phyloP scores from a whole-genome alignment of 2,888 invertebrate genomes.

The Sialis lutaria region DNA sequence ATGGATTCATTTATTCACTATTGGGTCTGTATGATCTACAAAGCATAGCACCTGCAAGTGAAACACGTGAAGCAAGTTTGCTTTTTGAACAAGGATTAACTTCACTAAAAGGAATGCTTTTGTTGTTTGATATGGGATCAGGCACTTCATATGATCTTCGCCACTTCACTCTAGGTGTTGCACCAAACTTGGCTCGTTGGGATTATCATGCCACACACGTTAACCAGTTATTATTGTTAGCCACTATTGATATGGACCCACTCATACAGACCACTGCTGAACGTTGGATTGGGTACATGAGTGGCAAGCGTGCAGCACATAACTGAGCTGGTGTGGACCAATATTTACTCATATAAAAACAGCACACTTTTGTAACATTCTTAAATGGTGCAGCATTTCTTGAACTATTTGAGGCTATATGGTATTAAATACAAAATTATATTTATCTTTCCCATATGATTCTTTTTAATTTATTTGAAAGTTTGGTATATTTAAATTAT shows the following conservation, averaged over 20 bases:
- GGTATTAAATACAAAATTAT: too few species aligned
- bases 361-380: too few species aligned
- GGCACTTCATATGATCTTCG: slow-evolving; percentile 92
- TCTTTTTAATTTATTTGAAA: too few species aligned
- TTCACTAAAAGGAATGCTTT: slow-evolving; percentile 72
- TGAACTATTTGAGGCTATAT: too few species aligned
- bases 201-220: slow-evolving; percentile 98
- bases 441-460: too few species aligned
- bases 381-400: too few species aligned
- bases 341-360: too few species aligned
- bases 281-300: slow-evolving; percentile 90
- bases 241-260: slow-evolving; percentile 70
- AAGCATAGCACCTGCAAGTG: slow-evolving; percentile 47
- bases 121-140: slow-evolving; percentile 87
- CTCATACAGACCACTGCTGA: slow-evolving; percentile 70
- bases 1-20: slow-evolving; percentile 95
- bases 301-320: slow-evolving; percentile 84
- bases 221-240: slow-evolving; percentile 79
- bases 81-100: slow-evolving; percentile 72
- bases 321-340: slow-evolving; percentile 40
- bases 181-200: slow-evolving; percentile 93
- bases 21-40: slow-evolving; percentile 93
- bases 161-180: slow-evolving; percentile 75
- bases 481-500: too few species aligned
- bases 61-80: slow-evolving; percentile 51